Evolutionary conservation across 1,140 invertebrate species (phyloP), one percentile per base, ranked within the genome.

Genomic region (Calliopsis andreniformis): DNA sequence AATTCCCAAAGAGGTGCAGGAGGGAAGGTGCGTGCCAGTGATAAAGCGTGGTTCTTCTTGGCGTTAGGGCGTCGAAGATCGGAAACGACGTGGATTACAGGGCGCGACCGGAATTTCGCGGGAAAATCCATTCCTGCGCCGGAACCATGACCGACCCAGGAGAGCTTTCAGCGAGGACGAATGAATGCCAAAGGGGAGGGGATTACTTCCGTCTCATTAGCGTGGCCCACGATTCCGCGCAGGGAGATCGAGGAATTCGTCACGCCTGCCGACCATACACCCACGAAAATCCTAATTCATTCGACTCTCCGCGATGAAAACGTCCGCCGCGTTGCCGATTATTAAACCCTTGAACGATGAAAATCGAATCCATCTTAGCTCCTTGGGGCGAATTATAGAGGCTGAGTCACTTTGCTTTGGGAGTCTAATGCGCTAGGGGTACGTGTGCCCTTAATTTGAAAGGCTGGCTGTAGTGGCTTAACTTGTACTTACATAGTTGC

Each of bases 191-290:
- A 43, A 56, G 35, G 43, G 55, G 43, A 45, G 68, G 47, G 79
- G 73, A 82, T 82, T 82, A 82, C 79, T 82, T 82, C 80, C 80
- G 80, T 82, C 80, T 82, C 80, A 82, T 82, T 82, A 82, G 70
- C 80, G 80, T 69, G 64, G 66, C 56, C 68, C 70, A 67, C 77
- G 64, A 73, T 75, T 80, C 77, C 63, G 51, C 76, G 55, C 66
- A 35, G 67, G 23, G n/a, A 61, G 69, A 78, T 82, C 80, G 79
- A 68, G 75, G 76, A 82, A 82, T 82, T 78, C 75, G 79, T 82
- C 80, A 81, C 62, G 79, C 79, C 73, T 64, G 78, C 58, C 45
- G 71, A 39, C 55, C 61, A 45, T 58, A 53, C 63, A 59, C 47
- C 56, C 35, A 58, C 49, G 79, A 82, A 82, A 82, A 81, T 81